Evolutionary conservation across 2,888 invertebrate species (phyloP).

Genomic region (Heliconius ismenius): DNA sequence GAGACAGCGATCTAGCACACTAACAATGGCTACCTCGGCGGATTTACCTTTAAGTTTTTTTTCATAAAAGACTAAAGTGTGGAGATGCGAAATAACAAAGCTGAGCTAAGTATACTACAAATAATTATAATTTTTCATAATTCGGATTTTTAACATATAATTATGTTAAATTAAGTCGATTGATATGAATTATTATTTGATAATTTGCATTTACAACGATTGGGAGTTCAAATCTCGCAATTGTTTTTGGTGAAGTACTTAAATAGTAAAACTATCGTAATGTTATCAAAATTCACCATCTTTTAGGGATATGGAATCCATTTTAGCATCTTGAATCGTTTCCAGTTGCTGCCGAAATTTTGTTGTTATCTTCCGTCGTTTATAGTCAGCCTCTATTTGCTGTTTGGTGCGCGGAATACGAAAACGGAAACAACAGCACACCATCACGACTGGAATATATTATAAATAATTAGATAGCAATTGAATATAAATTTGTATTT

Average conservation of each 20-base stretch:
- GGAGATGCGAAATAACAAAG: constrained; percentile 10
- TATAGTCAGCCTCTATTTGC: constrained; percentile 96
- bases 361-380: constrained; percentile 89
- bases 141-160: not conserved
- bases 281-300: constrained; percentile 79
- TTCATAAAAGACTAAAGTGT: constrained; percentile 31
- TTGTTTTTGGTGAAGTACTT: not conserved
- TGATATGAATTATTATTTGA: not conserved
- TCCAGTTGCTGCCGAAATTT: constrained; percentile 91
- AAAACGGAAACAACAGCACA: constrained; percentile 95
- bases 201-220: not conserved
- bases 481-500: constrained; percentile 2
- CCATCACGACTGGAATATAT: constrained; percentile 85
- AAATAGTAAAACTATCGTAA: not conserved
- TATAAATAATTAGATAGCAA: constrained; percentile 8
- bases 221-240: not conserved
- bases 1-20: constrained; percentile 42
- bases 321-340: constrained; percentile 91
- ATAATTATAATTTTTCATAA: not conserved
- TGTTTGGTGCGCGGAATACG: constrained; percentile 96
- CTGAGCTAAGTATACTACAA: constrained; percentile 6
- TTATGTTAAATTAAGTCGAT: not conserved
- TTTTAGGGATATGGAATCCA: constrained; percentile 90
- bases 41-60: constrained; percentile 38
- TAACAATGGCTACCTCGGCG: constrained; percentile 40